phyloP scores from a whole-genome alignment of 2,888 invertebrate genomes.

The Eubasilissa splendida region DNA sequence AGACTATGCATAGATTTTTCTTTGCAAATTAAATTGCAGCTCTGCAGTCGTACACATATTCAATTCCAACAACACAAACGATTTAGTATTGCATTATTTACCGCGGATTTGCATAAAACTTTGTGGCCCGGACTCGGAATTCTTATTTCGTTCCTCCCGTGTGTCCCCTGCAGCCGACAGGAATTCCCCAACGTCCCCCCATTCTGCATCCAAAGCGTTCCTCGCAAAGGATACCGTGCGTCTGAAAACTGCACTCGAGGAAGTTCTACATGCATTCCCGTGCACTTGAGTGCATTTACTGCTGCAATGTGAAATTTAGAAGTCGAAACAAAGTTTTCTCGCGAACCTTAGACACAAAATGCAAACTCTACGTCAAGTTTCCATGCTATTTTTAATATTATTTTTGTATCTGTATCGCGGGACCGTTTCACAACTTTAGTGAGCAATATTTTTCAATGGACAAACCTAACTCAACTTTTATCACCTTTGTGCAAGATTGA shows the following conservation, averaged over 20 bases:
- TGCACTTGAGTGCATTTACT: conserved; percentile 36
- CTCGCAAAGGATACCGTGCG: conserved; percentile 23
- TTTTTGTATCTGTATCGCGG: no score
- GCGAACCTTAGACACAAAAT: conserved; percentile 7
- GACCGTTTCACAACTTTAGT: no score
- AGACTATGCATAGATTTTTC: no score
- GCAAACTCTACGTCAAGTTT: background rate
- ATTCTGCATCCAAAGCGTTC: conserved; percentile 6
- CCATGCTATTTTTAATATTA: no score
- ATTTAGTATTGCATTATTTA: conserved; percentile 6
- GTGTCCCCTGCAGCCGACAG: conserved; percentile 6
- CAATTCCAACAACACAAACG: conserved; percentile 18
- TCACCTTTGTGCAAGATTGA: no score
- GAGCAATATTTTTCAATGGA: no score
- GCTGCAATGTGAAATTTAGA: conserved; percentile 22
- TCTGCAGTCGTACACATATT: no score
- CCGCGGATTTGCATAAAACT: conserved; percentile 33
- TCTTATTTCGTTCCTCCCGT: conserved; percentile 8
- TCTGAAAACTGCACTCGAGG: conserved; percentile 30
- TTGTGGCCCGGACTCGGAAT: conserved; percentile 2
- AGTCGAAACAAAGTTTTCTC: conserved; percentile 34
- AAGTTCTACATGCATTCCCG: conserved; percentile 37
- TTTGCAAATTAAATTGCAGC: no score
- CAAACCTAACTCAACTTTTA: no score
- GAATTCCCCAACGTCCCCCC: conserved; percentile 30